Conservation (phyloP, 2,797 vertebrate genomes). For the Hydrolagus colliei region DNA sequence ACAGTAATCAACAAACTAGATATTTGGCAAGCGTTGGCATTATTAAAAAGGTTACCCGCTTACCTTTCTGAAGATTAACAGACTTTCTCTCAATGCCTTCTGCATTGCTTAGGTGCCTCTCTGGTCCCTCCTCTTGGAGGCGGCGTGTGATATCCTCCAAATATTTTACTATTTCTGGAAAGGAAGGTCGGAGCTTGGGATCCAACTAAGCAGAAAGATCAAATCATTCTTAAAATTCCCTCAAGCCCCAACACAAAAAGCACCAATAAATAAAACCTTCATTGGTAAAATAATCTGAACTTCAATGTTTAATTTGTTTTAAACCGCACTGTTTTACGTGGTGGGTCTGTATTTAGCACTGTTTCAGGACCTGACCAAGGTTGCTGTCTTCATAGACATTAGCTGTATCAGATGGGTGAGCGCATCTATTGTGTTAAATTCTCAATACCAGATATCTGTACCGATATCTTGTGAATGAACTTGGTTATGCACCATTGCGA, state of each 20-base stretch:
- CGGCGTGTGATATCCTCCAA: conserved; percentile 70
- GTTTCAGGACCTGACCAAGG: too few relatives aligned
- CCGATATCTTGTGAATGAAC: too few relatives aligned
- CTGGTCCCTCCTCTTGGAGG: conserved; percentile 69
- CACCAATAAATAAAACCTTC: not conserved
- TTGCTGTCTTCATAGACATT: not conserved
- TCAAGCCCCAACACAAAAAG: not conserved
- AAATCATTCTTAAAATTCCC: not conserved
- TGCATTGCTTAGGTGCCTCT: conserved; percentile 53
- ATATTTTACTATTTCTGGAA: conserved; percentile 72
- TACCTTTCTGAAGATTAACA: conserved; percentile 65
- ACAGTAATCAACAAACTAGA: not conserved
- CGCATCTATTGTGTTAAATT: too few relatives aligned
- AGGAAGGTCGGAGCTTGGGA: conserved; percentile 85
- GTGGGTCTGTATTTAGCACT: too few relatives aligned
- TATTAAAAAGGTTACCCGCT: conserved; percentile 30
- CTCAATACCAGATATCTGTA: too few relatives aligned
- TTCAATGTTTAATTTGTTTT: too few relatives aligned
- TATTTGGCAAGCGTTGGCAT: not conserved
- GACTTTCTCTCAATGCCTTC: conserved; percentile 69
- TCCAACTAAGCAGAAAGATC: conserved; percentile 75
- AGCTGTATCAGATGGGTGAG: not conserved
- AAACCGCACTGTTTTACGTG: too few relatives aligned
- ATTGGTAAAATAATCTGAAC: too few relatives aligned
- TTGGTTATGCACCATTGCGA: too few relatives aligned